Percentiles rank a stretch among this genome's conserved stretches.
phyloP scores from a whole-genome alignment of 2,888 invertebrate genomes.

The Ypsolopha sequella region DNA sequence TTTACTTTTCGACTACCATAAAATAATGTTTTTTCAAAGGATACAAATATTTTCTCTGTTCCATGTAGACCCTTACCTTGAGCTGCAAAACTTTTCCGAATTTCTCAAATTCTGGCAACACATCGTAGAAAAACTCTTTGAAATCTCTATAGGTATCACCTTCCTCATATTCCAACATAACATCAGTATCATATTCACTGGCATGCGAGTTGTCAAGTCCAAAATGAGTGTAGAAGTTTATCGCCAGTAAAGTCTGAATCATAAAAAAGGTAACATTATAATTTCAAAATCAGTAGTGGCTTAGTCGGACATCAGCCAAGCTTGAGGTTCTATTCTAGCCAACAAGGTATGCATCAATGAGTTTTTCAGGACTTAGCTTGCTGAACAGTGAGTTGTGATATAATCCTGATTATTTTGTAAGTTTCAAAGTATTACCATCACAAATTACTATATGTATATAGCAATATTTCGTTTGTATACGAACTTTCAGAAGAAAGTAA shows the following conservation, averaged over 20 bases:
- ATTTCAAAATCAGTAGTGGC: no score
- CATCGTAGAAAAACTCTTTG: slow-evolving; percentile 87
- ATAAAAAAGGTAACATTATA: no score
- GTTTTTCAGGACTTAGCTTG: no score
- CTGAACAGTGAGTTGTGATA: no score
- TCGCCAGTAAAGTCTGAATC: slow-evolving; percentile 73
- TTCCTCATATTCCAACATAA: slow-evolving; percentile 86
- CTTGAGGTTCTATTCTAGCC: no score
- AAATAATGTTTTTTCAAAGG: slow-evolving; percentile 19
- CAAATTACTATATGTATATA: no score
- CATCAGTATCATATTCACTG: slow-evolving; percentile 87
- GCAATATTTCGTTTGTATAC: no score
- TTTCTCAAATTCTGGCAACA: slow-evolving; percentile 84
- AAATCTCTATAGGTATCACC: slow-evolving; percentile 84
- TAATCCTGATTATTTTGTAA: no score
- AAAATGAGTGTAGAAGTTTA: slow-evolving; percentile 88
- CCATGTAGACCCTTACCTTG: slow-evolving; percentile 62
- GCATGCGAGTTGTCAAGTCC: slow-evolving; percentile 78
- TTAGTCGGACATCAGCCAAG: no score
- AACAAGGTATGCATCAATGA: no score
- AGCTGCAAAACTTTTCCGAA: slow-evolving; percentile 76
- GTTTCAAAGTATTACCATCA: no score
- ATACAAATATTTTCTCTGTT: slow-evolving; percentile 15
- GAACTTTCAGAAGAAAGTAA: no score
- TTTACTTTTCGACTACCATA: background rate